Percentiles rank a stretch among this genome's conserved stretches.
Evolutionary conservation across 2,113 vertebrate genomes (phyloP).

Genomic region (Sterrhoptilus dennistouni): DNA sequence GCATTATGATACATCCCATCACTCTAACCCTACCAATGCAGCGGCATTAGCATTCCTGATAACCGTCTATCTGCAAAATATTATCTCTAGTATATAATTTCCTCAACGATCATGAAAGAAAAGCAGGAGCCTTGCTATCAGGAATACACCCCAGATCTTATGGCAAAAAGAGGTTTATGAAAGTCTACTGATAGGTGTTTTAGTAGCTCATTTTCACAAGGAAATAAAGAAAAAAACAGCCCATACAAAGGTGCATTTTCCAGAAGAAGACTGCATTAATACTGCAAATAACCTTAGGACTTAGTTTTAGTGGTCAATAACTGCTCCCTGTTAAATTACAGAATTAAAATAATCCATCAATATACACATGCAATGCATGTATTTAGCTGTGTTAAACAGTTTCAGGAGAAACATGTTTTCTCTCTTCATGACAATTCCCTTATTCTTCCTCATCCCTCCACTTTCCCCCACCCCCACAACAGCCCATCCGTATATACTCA

Average conservation of each 20-base stretch:
- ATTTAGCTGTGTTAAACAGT: neutral
- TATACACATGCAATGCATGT: neutral
- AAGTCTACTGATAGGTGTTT: neutral
- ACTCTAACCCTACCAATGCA: neutral
- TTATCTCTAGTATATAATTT: neutral
- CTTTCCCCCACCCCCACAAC: no score
- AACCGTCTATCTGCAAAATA: neutral
- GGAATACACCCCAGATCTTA: neutral
- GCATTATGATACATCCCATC: neutral
- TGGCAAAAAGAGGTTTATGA: neutral
- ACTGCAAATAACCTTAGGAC: neutral
- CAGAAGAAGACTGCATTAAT: neutral
- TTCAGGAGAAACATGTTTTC: neutral
- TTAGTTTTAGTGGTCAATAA: neutral
- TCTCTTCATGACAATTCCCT: neutral
- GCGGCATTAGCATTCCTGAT: neutral
- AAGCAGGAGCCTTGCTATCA: neutral
- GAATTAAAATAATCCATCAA: neutral
- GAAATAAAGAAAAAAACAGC: no score
- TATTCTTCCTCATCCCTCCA: neutral
- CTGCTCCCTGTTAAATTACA: neutral
- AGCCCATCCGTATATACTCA: neutral
- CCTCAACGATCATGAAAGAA: neutral
- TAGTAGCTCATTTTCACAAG: neutral
- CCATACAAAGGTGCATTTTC: neutral